phyloP scores from a whole-genome alignment of 1,140 invertebrate species.

The Pachyrhynchus sulphureomaculatus region DNA sequence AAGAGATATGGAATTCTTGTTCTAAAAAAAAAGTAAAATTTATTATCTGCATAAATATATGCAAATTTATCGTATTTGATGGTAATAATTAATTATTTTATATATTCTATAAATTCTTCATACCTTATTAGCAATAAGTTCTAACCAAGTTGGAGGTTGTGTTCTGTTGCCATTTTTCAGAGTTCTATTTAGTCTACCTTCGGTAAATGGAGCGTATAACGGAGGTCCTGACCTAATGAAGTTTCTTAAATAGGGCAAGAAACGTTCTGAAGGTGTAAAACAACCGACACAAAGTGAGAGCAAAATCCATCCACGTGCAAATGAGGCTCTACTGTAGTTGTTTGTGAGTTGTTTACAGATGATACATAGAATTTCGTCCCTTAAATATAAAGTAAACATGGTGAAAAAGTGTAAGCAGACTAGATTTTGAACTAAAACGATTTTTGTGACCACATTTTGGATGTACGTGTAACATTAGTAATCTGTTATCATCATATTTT shows the following conservation, averaged over 20 bases:
- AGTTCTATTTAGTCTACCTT: slow-evolving; percentile 78
- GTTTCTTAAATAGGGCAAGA: slow-evolving; percentile 72
- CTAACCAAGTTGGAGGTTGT: slow-evolving; percentile 90
- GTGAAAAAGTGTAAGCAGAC: no score
- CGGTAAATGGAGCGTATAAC: slow-evolving; percentile 85
- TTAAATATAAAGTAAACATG: no score
- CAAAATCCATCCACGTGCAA: slow-evolving; percentile 89
- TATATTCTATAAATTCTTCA: no score
- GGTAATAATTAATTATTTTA: no score
- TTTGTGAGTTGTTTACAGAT: slow-evolving; percentile 90
- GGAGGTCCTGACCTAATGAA: slow-evolving; percentile 74
- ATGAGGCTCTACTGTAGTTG: slow-evolving; percentile 83
- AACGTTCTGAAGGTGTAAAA: slow-evolving; percentile 82
- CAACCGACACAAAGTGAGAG: slow-evolving; percentile 91
- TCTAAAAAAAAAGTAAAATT: slow-evolving; percentile 45
- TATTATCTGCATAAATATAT: no score
- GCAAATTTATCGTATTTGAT: no score
- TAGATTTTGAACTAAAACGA: no score
- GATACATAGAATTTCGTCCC: slow-evolving; percentile 94
- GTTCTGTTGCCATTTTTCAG: slow-evolving; percentile 84
- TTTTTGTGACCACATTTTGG: no score
- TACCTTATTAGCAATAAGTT: slow-evolving; percentile 79
- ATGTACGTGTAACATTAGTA: no score
- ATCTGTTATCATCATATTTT: no score
- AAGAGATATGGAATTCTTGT: slow-evolving; percentile 79